Base-by-base conservation (phyloP, 2,888 invertebrate genomes). In the Halictus quadricinctus region DNA sequence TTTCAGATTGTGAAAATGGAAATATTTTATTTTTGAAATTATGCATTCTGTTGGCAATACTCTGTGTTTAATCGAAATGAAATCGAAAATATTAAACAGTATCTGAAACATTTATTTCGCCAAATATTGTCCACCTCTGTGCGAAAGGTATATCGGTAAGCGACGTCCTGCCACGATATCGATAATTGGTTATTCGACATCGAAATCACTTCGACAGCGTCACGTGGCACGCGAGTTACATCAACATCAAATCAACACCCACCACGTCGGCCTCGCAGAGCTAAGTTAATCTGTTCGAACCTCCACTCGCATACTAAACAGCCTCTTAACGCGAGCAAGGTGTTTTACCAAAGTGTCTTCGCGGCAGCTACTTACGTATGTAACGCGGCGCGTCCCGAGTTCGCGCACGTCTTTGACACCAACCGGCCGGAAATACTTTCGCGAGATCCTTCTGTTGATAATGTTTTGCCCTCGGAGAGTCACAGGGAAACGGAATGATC, bases 361-460 rank as follows among this genome's bases (percentile, higher is more conserved):
- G 87, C 79, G 79, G 80, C 81, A 90, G 88, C 91, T 89, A 88
- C 88, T 90, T 90, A 80, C 70, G 90, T 90, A 88, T 90, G 91
- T 89, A 91, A 89, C 88, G 86, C 84, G 76, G 83, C 84, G 76
- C 84, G 76, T 75, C 80, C 72, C 73, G 58, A 87, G 88, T 90
- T 90, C 85, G 82, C 78, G 90, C 90, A 88, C 90, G 90, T 87
- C 81, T 90, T 88, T 90, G 87, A 89, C 90, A 90, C 89, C 88
- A 83, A 88, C 86, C 83, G 74, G 60, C 77, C 75, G 79, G 82
- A 88, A 90, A 87, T 87, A 87, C 84, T 90, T 88, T 83, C 75
- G 74, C 77, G 72, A 79, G 81, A 88, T 76, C 69, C 72, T 83
- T 75, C 69, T 74, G 15, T 29, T 60, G 46, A 41, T 72, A 36